Evolutionary conservation across 2,113 vertebrate species (phyloP).

Genomic region (Eurystomus gularis): DNA sequence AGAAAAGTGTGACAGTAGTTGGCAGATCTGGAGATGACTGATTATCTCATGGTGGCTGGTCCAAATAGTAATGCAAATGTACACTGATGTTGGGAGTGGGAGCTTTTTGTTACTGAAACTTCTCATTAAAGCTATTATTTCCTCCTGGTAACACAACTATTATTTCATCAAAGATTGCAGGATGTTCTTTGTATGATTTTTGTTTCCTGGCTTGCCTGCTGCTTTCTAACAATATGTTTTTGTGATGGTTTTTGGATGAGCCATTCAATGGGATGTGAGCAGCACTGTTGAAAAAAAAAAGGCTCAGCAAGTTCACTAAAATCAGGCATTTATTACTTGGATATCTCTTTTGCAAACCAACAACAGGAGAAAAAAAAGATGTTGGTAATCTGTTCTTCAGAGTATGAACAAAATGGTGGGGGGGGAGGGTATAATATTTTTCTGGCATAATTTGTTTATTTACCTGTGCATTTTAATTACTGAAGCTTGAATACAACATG

Average conservation of each 20-base stretch:
- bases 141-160: not conserved
- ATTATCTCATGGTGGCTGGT: not conserved
- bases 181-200: not conserved
- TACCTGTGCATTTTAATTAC: not conserved
- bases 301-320: not conserved
- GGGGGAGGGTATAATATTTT: too few relatives aligned
- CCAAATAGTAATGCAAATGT: not conserved
- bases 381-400: not conserved
- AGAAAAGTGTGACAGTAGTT: not conserved
- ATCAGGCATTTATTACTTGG: not conserved
- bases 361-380: not conserved
- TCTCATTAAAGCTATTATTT: not conserved
- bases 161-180: not conserved
- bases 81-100: not conserved
- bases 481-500: not conserved
- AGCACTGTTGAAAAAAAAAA: not conserved
- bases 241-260: not conserved
- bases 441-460: not conserved
- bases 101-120: not conserved
- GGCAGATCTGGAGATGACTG: not conserved
- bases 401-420: not conserved
- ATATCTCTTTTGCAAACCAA: not conserved
- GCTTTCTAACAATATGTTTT: not conserved
- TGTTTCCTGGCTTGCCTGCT: not conserved
- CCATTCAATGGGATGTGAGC: not conserved